A percentile compares a stretch with the other conserved stretches of the same genome.
phyloP scores from a whole-genome alignment of 2,113 vertebrate genomes.

The Ptilorrhoa leucosticta region DNA sequence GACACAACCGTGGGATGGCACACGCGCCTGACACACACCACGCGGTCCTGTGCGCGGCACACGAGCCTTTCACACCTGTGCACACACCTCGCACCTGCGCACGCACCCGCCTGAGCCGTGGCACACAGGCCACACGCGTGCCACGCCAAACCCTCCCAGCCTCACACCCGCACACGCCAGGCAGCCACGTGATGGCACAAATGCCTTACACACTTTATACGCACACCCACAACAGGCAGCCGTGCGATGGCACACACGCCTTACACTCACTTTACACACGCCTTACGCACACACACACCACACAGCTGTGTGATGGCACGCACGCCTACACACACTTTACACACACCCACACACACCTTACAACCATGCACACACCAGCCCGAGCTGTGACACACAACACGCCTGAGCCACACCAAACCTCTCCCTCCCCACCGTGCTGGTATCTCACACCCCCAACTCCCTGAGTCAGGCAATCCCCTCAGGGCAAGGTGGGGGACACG shows the following conservation, averaged over 20 bases:
- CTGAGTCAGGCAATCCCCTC: rapidly evolving
- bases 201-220: no score
- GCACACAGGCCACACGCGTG: rapidly evolving
- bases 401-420: neutral
- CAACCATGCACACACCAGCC: neutral
- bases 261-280: neutral
- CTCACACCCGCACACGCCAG: neutral
- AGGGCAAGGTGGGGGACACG: neutral
- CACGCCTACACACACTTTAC: neutral
- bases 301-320: neutral
- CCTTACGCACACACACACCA: neutral
- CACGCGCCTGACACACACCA: neutral
- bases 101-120: rapidly evolving
- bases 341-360: no score
- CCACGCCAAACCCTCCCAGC: neutral
- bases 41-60: rapidly evolving
- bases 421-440: rapidly evolving
- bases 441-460: no score
- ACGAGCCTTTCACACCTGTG: neutral
- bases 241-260: neutral
- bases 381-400: neutral
- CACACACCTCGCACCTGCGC: rapidly evolving
- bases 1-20: neutral
- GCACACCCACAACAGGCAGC: neutral
- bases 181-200: no score